Conservation (phyloP, 1,140 invertebrate species). For the Drosophila nikananu region DNA sequence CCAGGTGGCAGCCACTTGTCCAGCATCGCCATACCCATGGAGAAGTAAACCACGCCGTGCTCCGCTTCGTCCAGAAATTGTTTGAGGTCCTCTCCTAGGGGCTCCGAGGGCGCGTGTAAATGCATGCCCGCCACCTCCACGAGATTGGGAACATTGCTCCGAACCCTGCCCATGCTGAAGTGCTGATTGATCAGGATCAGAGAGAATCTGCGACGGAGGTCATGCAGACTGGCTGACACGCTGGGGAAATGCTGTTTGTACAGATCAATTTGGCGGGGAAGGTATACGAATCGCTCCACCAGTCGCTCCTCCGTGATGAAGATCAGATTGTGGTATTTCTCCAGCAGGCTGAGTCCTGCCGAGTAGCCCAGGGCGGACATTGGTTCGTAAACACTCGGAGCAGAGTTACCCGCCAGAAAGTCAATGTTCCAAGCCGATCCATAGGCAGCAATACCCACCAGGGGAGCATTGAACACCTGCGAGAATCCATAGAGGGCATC, state of each 20-base stretch:
- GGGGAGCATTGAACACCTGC: slow-evolving; percentile 59
- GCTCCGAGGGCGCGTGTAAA: slow-evolving; percentile 69
- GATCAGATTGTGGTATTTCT: slow-evolving; percentile 84
- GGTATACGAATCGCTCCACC: slow-evolving; percentile 39
- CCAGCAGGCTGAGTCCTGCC: slow-evolving; percentile 72
- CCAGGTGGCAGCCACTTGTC: slow-evolving; percentile 85
- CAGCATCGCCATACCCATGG: slow-evolving; percentile 87
- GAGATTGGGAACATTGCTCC: slow-evolving; percentile 75
- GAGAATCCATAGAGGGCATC: slow-evolving; percentile 74
- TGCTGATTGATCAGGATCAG: slow-evolving; percentile 77
- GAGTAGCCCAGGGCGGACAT: slow-evolving; percentile 66
- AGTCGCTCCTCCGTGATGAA: slow-evolving; percentile 60
- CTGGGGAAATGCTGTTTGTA: slow-evolving; percentile 69
- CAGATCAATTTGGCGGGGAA: slow-evolving; percentile 72
- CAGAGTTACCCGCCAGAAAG: slow-evolving; percentile 62
- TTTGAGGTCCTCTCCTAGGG: slow-evolving; percentile 79
- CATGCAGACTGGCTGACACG: slow-evolving; percentile 31
- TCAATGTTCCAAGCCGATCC: slow-evolving; percentile 70
- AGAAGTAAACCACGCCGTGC: slow-evolving; percentile 87
- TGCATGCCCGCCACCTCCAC: slow-evolving; percentile 87
- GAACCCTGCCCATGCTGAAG: slow-evolving; percentile 65
- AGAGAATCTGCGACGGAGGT: slow-evolving; percentile 56
- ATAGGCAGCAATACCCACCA: slow-evolving; percentile 66
- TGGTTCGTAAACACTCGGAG: slow-evolving; percentile 79
- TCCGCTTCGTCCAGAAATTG: slow-evolving; percentile 86